phyloP scores from a whole-genome alignment of 1,140 invertebrate species.

The Mycetomoellerius zeteki region DNA sequence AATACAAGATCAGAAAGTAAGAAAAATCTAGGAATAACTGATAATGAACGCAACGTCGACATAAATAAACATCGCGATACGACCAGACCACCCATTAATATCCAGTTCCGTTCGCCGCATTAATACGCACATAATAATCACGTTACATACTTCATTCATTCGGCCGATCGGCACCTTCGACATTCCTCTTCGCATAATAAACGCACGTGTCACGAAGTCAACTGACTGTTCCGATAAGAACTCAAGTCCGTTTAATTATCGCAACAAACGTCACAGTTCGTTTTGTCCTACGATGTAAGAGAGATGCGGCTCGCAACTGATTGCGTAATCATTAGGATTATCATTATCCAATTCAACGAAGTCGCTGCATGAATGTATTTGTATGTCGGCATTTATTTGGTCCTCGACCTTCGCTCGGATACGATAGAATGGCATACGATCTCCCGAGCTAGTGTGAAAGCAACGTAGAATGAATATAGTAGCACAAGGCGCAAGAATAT shows the following conservation, averaged over 20 bases:
- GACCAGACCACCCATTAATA: background rate
- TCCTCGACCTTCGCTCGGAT: conserved; percentile 45
- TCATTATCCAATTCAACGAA: conserved; percentile 24
- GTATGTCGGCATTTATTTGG: conserved; percentile 14
- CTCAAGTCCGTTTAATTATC: conserved; percentile 13
- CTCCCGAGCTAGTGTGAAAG: background rate
- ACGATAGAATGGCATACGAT: conserved; percentile 3
- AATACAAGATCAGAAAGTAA: background rate
- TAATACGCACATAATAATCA: conserved; percentile 35
- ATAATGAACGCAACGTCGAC: conserved; percentile 15
- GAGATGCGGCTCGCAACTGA: background rate
- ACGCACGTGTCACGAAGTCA: background rate
- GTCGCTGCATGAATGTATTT: conserved; percentile 16
- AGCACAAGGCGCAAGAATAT: background rate
- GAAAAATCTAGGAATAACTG: background rate
- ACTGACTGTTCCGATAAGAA: conserved; percentile 18
- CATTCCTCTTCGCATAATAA: conserved; percentile 16
- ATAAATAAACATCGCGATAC: conserved; percentile 44
- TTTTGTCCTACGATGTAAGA: background rate
- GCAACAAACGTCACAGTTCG: background rate
- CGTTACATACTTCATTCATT: conserved; percentile 17
- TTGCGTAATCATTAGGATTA: conserved; percentile 54
- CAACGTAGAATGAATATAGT: background rate
- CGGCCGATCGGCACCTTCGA: conserved; percentile 34
- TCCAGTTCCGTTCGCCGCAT: conserved; percentile 2